A percentile compares a stretch with the other conserved stretches of the same genome.
phyloP scores from a whole-genome alignment of 2,113 vertebrate species.

The Ctenomys sociabilis region DNA sequence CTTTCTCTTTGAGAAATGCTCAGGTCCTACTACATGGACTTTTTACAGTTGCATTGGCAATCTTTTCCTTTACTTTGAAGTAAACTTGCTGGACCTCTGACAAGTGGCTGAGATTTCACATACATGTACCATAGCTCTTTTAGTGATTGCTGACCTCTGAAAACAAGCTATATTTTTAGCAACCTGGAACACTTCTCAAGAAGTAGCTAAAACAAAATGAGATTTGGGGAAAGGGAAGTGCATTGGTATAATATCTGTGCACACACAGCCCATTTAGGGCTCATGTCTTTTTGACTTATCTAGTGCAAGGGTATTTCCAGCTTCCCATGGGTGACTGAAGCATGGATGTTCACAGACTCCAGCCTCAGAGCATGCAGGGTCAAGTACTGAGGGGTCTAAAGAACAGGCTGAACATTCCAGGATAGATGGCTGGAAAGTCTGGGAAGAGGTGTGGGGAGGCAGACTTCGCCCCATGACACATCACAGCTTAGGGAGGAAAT shows the following conservation, averaged over 20 bases:
- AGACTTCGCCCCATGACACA: slow-evolving; percentile 78
- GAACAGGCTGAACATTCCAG: not conserved
- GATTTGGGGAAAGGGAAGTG: slow-evolving; percentile 23
- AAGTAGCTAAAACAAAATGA: slow-evolving; percentile 17
- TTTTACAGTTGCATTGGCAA: not conserved
- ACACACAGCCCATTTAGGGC: slow-evolving; percentile 41
- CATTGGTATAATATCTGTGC: not conserved
- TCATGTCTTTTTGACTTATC: slow-evolving; percentile 52
- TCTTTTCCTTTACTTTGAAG: not conserved
- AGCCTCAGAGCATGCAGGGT: not conserved
- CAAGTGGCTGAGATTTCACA: not conserved
- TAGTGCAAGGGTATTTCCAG: slow-evolving; percentile 57
- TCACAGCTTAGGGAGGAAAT: slow-evolving; percentile 78
- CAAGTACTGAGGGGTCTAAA: not conserved
- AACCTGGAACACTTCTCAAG: not conserved
- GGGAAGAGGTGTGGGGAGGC: slow-evolving; percentile 69
- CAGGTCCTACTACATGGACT: not conserved
- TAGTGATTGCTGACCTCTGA: not conserved
- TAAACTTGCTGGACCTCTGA: slow-evolving; percentile 16
- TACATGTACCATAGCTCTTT: not conserved
- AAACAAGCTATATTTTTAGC: not conserved
- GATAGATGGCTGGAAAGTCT: slow-evolving; percentile 25
- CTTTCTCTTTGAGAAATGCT: not conserved
- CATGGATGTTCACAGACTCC: not conserved
- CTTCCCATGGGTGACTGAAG: slow-evolving; percentile 37